A percentile compares a stretch with the other conserved stretches of the same genome.
These are phyloP conservation scores for Pristionchus japonicus DNA, from an alignment of 2,888 invertebrate genomes.

Conservation along the genomic window DNA sequence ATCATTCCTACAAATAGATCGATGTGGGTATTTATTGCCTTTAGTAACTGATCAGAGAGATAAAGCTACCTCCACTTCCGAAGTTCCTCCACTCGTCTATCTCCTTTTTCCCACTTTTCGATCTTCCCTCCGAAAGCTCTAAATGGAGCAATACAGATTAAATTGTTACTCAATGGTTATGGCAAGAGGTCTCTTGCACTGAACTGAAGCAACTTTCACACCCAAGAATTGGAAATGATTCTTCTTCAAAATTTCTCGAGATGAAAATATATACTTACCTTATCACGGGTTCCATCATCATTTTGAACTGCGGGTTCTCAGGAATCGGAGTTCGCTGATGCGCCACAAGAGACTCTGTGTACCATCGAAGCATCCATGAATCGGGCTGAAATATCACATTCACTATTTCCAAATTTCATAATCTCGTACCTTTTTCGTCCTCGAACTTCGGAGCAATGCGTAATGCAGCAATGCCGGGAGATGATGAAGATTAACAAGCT, in stretches of 20 bases:
- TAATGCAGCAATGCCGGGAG: not conserved
- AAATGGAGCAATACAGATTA: not conserved
- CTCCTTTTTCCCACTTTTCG: not conserved
- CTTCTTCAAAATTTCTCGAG: not conserved
- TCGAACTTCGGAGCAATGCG: not conserved
- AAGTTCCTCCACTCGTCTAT: not conserved
- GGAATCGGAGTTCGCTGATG: conserved; percentile 9
- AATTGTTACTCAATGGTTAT: too few species aligned
- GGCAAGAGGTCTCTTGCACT: too few species aligned
- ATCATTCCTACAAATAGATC: too few species aligned
- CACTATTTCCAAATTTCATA: too few species aligned
- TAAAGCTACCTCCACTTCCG: not conserved
- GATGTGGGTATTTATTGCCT: too few species aligned
- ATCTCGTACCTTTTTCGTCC: not conserved
- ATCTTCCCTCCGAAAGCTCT: not conserved
- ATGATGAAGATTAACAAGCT: not conserved
- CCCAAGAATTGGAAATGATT: not conserved
- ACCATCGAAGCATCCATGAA: conserved; percentile 27
- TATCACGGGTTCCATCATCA: not conserved
- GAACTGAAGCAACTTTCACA: too few species aligned
- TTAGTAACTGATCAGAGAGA: too few species aligned
- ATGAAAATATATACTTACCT: not conserved
- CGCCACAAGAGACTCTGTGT: not conserved
- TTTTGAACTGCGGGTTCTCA: not conserved
- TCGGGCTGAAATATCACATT: not conserved